Conservation (phyloP, 2,888 invertebrate genomes). For the Sphecodes monilicornis region DNA sequence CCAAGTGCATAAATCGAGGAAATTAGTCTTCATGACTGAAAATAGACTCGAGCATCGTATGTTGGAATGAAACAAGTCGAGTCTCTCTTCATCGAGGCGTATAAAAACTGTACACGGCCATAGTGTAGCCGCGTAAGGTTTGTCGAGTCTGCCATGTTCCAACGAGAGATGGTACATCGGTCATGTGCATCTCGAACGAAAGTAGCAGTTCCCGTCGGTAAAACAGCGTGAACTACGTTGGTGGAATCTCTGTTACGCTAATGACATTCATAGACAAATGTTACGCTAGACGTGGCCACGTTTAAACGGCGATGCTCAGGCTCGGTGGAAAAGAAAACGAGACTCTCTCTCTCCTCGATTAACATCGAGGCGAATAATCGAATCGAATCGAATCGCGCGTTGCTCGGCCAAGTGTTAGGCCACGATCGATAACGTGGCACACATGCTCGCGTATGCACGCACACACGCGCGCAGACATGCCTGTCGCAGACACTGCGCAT, state of each 20-base stretch:
- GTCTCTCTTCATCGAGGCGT: slow-evolving; percentile 15
- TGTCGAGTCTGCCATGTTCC: slow-evolving; percentile 51
- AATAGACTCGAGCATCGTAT: neutral
- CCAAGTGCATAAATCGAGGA: neutral
- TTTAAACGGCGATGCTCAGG: slow-evolving; percentile 65
- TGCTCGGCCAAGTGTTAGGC: slow-evolving; percentile 1
- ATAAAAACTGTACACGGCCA: slow-evolving; percentile 16
- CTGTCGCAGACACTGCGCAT: slow-evolving; percentile 71
- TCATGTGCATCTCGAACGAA: slow-evolving; percentile 19
- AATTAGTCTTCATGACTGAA: neutral
- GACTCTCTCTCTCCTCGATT: neutral
- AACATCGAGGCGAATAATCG: slow-evolving; percentile 14
- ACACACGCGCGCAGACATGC: slow-evolving; percentile 59
- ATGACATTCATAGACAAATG: slow-evolving; percentile 56
- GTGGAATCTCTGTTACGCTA: slow-evolving; percentile 45
- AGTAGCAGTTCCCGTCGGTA: slow-evolving; percentile 29
- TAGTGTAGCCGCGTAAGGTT: slow-evolving; percentile 51
- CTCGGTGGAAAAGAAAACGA: neutral
- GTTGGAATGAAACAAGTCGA: slow-evolving; percentile 18
- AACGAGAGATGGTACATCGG: slow-evolving; percentile 23
- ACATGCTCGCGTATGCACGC: slow-evolving; percentile 55
- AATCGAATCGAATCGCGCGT: slow-evolving; percentile 1
- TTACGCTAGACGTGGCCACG: slow-evolving; percentile 54
- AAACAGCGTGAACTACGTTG: slow-evolving; percentile 39
- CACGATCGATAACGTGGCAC: slow-evolving; percentile 54